Evolutionary conservation across 2,888 invertebrate genomes (phyloP).

Genomic region (Ectemnius cavifrons): DNA sequence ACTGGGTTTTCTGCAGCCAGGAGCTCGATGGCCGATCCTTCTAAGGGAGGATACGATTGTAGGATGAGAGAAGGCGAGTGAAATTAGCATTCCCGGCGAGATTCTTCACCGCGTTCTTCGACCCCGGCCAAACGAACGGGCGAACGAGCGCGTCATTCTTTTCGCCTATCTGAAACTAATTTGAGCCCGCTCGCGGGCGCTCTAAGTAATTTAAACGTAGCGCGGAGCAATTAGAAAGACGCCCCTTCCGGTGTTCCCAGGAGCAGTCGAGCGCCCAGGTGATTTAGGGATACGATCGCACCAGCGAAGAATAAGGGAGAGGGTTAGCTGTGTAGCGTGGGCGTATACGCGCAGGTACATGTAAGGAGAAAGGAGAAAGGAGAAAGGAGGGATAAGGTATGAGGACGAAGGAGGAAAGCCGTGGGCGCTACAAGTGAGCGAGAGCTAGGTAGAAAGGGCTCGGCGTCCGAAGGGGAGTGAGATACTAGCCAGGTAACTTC

Average conservation of each 20-base stretch:
- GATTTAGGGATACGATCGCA: conserved; percentile 73
- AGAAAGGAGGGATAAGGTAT: neutral
- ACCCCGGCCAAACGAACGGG: conserved; percentile 17
- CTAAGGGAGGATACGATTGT: conserved; percentile 48
- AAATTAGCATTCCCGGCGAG: conserved; percentile 68
- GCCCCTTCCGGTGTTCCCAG: conserved; percentile 52
- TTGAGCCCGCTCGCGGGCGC: conserved; percentile 58
- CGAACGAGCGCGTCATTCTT: conserved; percentile 70
- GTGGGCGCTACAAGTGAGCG: conserved; percentile 14
- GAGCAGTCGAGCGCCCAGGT: conserved; percentile 65
- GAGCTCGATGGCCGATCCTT: conserved; percentile 37
- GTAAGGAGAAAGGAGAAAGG: conserved; percentile 39
- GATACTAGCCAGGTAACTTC: conserved; percentile 72
- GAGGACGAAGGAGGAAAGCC: conserved; percentile 24
- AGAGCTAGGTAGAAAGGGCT: conserved; percentile 23
- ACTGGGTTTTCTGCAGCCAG: neutral
- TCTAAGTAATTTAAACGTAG: conserved; percentile 76
- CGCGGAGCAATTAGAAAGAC: conserved; percentile 74
- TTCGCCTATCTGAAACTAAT: conserved; percentile 76
- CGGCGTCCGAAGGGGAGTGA: conserved; percentile 36
- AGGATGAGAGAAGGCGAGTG: conserved; percentile 53
- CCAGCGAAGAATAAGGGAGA: conserved; percentile 70
- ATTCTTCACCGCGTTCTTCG: conserved; percentile 61
- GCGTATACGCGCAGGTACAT: conserved; percentile 29
- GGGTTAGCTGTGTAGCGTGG: conserved; percentile 52